phyloP scores from a whole-genome alignment of 2,797 vertebrate genomes.

The Microhierax caerulescens region DNA sequence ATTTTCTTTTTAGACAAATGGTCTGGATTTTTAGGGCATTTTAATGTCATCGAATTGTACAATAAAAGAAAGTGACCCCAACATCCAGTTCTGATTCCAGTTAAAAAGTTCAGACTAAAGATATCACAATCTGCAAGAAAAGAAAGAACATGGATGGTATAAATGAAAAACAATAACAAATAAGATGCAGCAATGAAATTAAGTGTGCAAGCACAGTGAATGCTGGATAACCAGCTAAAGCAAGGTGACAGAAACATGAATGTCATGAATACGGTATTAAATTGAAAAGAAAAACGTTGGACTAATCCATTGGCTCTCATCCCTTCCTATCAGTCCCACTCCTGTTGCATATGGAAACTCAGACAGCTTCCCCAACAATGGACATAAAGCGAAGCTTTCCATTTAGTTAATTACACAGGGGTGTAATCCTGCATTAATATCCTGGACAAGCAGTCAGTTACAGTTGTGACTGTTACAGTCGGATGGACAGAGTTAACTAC shows the following conservation, averaged over 20 bases:
- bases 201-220: slow-evolving; percentile 17
- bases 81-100: slow-evolving; percentile 90
- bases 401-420: not conserved
- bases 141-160: slow-evolving; percentile 86
- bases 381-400: not conserved
- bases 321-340: not conserved
- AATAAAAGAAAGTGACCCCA: slow-evolving; percentile 83
- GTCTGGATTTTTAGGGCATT: slow-evolving; percentile 76
- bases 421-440: not conserved
- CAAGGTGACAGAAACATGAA: not conserved
- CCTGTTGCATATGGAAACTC: not conserved
- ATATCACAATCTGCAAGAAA: slow-evolving; percentile 96
- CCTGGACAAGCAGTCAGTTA: not conserved
- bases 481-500: not conserved
- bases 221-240: slow-evolving; percentile 28
- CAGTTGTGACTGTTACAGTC: not conserved
- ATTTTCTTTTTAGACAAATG: slow-evolving; percentile 62
- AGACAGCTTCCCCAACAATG: not conserved
- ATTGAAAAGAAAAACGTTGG: not conserved
- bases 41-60: slow-evolving; percentile 69
- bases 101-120: slow-evolving; percentile 90
- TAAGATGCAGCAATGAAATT: slow-evolving; percentile 59
- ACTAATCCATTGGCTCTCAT: not conserved
- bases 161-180: slow-evolving; percentile 82
- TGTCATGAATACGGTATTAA: not conserved